These are phyloP conservation scores for Xenentodon cancila DNA, from an alignment of 2,797 vertebrate species.

Conservation along the genomic window DNA sequence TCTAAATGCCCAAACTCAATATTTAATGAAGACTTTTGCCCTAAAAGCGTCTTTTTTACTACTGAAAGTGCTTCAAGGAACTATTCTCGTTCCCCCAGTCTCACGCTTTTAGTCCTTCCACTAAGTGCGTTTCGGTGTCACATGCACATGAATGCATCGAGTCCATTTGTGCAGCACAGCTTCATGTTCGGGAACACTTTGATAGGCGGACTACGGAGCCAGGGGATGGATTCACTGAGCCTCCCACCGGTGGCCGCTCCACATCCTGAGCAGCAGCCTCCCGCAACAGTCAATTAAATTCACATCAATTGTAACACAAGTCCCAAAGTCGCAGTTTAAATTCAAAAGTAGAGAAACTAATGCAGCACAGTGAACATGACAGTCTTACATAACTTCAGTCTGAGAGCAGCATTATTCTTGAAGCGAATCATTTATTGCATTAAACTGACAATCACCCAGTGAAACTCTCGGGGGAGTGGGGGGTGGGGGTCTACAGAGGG, in stretches of 20 bases:
- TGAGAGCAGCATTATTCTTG: slow-evolving; percentile 5
- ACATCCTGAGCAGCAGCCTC: not conserved
- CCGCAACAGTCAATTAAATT: not conserved
- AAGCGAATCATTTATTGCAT: slow-evolving; percentile 11
- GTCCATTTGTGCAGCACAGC: no score
- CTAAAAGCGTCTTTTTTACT: no score
- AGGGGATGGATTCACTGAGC: no score
- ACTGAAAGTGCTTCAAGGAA: no score
- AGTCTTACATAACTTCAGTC: slow-evolving; percentile 9
- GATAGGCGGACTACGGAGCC: no score
- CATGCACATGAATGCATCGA: no score
- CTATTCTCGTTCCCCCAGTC: no score
- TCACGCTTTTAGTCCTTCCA: no score
- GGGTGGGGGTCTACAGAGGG: not conserved
- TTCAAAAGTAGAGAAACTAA: not conserved
- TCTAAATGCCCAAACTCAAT: no score
- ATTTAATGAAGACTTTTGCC: no score
- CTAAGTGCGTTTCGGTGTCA: no score
- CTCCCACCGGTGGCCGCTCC: not conserved
- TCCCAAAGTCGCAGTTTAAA: slow-evolving; percentile 1
- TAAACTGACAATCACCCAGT: not conserved
- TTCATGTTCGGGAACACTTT: no score
- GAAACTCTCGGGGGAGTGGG: not conserved
- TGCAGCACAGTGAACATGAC: not conserved
- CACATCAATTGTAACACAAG: not conserved